These are phyloP conservation scores for Passer domesticus DNA, from an alignment of 2,113 vertebrate genomes.

Conservation along the genomic window DNA sequence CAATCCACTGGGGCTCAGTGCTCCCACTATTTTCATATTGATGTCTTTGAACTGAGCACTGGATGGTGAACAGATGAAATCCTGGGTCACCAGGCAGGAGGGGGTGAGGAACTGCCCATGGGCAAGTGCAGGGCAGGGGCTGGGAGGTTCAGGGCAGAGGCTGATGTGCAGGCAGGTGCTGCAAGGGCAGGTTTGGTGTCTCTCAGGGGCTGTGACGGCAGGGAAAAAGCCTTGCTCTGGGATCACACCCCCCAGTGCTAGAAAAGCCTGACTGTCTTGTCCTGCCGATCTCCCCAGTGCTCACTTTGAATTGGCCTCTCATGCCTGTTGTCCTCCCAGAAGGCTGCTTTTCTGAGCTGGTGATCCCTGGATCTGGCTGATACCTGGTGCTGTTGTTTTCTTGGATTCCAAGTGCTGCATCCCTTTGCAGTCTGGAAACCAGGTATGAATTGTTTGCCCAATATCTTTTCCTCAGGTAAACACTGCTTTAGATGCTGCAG, in stretches of 20 bases:
- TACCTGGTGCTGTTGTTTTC: background rate
- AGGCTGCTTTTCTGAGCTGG: background rate
- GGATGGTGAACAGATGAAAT: background rate
- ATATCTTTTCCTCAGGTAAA: background rate
- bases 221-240: background rate
- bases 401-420: background rate
- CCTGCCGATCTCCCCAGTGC: background rate
- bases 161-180: background rate
- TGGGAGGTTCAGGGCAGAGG: background rate
- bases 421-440: background rate
- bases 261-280: background rate
- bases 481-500: background rate
- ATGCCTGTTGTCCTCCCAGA: background rate
- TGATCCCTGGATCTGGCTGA: background rate
- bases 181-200: background rate
- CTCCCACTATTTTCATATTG: background rate
- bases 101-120: background rate
- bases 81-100: background rate
- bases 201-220: background rate
- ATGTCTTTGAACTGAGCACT: background rate
- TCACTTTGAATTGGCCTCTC: background rate
- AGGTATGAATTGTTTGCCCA: background rate
- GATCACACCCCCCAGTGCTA: background rate
- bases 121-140: rapidly evolving
- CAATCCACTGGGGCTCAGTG: background rate